Conservation (phyloP, 1,140 invertebrate genomes). For the Dysdera silvatica region DNA sequence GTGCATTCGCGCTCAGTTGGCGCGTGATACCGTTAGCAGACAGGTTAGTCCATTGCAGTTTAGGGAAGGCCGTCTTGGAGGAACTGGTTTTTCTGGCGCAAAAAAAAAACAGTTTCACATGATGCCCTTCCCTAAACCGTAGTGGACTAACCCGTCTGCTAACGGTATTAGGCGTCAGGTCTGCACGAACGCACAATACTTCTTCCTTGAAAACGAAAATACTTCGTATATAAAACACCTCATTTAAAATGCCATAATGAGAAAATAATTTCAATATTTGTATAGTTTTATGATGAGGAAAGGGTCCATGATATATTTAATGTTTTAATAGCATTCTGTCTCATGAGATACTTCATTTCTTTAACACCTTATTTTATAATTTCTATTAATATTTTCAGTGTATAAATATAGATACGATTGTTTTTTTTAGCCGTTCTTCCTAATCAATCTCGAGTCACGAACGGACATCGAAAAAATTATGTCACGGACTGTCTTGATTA, state of each 20-base stretch:
- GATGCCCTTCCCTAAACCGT: no score
- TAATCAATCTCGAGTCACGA: conserved; percentile 12
- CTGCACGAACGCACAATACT: no score
- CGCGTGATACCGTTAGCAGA: no score
- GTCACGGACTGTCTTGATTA: conserved; percentile 64
- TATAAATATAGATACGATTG: neutral
- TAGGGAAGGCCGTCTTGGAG: no score
- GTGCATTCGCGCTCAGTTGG: no score
- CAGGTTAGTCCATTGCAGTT: no score
- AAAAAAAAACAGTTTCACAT: no score
- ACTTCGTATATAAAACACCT: no score
- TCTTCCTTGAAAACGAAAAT: no score
- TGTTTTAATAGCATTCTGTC: neutral
- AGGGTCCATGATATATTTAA: neutral
- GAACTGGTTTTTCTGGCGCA: no score
- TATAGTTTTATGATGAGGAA: neutral
- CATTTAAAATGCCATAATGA: neutral
- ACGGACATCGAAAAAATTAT: conserved; percentile 52
- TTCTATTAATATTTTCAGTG: neutral
- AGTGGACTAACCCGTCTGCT: no score
- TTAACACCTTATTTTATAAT: neutral
- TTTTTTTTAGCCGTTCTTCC: conserved; percentile 20
- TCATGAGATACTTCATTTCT: neutral
- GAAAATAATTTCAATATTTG: neutral
- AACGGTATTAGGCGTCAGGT: no score